Base-by-base conservation (phyloP, 2,888 invertebrate species). In the Gonocerus acuteangulatus region DNA sequence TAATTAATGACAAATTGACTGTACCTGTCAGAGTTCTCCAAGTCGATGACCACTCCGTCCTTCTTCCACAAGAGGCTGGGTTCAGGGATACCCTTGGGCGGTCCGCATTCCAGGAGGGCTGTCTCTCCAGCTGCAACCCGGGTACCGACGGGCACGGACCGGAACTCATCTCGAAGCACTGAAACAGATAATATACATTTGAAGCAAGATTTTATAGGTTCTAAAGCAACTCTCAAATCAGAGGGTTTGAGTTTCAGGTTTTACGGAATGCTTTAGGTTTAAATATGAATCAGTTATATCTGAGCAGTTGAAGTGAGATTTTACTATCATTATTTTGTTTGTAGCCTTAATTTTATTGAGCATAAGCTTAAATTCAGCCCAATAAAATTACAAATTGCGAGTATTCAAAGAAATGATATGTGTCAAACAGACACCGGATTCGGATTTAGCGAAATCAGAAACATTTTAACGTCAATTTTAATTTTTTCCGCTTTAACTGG, bases 161-260 rank as follows among this genome's bases (percentile, higher is more conserved):
- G 86, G 79, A 97, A 99, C 73, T 97, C 96, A 74, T 96, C 95
- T 67, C 95, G 86, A 62, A 97, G 80, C 71, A 95, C 96, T 92
- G 78, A 65, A 81, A 84, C 71, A 65, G 60, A 62, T 27, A 16
- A 42, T 6, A 52, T 6, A 48, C 9, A 9, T 7, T 18, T 23
- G 15, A 48, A 21, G 23, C 1, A 39, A 13, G 9, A 7, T 48
- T 21, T 18, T 47, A 4, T 7, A 18, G 3, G 13, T 11, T 22
- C 13, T 21, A 19, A 48, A 48, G 45, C 6, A 44, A 15, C 49
- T 49, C 6, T 4, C n/a, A 16, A n/a, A 11, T 49, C 19, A 32
- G 27, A 32, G 22, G 18, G 23, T 47, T 47, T 47, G 47, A n/a
- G 15, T 47, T 22, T 21, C 23, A 47, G 23, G n/a, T 13, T 22